A percentile compares a stretch with the other conserved stretches of the same genome.
These are phyloP conservation scores for Apotomis capreana DNA, from an alignment of 2,888 invertebrate genomes.

Conservation along the genomic window DNA sequence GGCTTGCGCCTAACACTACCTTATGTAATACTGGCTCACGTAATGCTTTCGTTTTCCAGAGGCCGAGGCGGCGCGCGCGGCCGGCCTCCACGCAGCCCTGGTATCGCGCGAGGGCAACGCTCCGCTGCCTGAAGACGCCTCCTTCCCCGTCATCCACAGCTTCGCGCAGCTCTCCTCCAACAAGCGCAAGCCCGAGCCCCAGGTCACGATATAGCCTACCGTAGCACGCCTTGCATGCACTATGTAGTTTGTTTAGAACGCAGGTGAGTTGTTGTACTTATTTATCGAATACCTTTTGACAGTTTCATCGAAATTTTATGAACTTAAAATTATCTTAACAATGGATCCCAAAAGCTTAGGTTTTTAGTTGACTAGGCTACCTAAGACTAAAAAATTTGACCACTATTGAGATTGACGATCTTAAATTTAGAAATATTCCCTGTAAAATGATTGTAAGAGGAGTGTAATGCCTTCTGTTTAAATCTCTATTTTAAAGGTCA, in stretches of 20 bases:
- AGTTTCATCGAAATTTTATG: neutral
- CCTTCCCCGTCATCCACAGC: constrained; percentile 83
- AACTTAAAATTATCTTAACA: too few relatives aligned
- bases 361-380: too few relatives aligned
- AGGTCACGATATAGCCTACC: constrained; percentile 60
- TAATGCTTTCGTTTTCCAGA: constrained; percentile 79
- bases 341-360: too few relatives aligned
- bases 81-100: constrained; percentile 87
- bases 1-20: too few relatives aligned
- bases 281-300: constrained; percentile 2
- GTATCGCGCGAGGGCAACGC: constrained; percentile 92
- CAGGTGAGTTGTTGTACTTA: constrained; percentile 29
- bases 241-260: constrained; percentile 22
- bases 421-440: too few relatives aligned
- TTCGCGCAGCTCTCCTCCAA: constrained; percentile 83
- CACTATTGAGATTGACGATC: too few relatives aligned
- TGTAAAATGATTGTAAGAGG: too few relatives aligned
- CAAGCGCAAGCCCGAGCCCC: constrained; percentile 76
- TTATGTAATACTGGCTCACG: too few relatives aligned
- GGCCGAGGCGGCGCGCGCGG: constrained; percentile 90
- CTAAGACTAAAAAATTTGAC: too few relatives aligned
- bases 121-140: constrained; percentile 84
- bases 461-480: too few relatives aligned
- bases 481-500: too few relatives aligned
- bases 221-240: constrained; percentile 42